Conservation (phyloP, 2,888 invertebrate genomes). For the Caradrina kadenii region DNA sequence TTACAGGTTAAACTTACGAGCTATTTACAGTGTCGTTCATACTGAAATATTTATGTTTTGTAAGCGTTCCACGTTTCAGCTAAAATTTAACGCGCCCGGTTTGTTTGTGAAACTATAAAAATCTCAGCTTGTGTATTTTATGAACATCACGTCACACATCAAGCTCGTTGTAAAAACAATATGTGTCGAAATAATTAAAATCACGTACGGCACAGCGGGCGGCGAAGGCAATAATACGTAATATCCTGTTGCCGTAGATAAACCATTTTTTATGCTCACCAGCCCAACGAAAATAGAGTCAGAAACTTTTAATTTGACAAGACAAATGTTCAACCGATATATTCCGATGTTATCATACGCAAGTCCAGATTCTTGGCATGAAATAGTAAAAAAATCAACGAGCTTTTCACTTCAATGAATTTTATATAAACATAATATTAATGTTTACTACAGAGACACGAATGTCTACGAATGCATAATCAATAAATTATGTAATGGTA, state of each 20-base stretch:
- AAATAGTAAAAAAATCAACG: conserved; percentile 60
- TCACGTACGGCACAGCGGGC: conserved; percentile 29
- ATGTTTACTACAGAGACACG: conserved; percentile 65
- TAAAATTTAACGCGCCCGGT: conserved; percentile 31
- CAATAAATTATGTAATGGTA: conserved; percentile 55
- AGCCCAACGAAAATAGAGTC: conserved; percentile 67
- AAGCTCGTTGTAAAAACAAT: conserved; percentile 53
- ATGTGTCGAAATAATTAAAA: conserved; percentile 56
- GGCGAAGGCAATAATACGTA: conserved; percentile 62
- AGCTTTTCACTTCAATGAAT: conserved; percentile 57
- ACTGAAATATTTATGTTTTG: conserved; percentile 43
- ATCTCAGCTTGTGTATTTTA: conserved; percentile 53
- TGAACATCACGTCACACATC: conserved; percentile 52
- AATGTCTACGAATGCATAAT: conserved; percentile 31
- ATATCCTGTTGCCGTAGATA: conserved; percentile 69
- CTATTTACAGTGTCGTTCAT: conserved; percentile 21
- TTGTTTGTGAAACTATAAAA: conserved; percentile 65
- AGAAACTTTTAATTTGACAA: conserved; percentile 66
- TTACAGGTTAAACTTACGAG: conserved; percentile 6
- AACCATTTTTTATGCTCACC: conserved; percentile 57
- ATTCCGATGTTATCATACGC: conserved; percentile 66
- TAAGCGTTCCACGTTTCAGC: conserved; percentile 27
- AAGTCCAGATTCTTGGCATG: conserved; percentile 69
- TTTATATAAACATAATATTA: conserved; percentile 59
- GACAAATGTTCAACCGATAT: conserved; percentile 57